Percentiles rank a stretch among this genome's conserved stretches.
Conservation (phyloP, 1,140 invertebrate species). For the Apis laboriosa region DNA sequence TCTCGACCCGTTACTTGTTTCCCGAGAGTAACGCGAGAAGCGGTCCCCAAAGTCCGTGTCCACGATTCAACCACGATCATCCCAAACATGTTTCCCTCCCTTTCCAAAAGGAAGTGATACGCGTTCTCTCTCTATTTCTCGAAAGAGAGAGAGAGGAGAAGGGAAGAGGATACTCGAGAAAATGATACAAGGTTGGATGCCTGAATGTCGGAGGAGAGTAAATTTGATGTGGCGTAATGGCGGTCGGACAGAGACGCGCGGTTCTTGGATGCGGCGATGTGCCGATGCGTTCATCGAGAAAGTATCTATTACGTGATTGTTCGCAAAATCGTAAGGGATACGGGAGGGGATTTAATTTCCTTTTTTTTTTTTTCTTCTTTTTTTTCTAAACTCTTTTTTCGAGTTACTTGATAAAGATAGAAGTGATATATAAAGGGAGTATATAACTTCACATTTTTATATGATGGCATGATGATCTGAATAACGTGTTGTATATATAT, state of each 20-base stretch:
- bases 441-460: too few relatives aligned
- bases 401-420: too few relatives aligned
- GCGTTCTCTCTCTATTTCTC: neutral
- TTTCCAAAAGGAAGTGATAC: neutral
- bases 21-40: neutral
- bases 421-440: too few relatives aligned
- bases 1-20: neutral
- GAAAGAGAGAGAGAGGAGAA: neutral
- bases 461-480: too few relatives aligned
- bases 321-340: neutral
- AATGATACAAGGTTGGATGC: neutral
- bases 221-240: neutral
- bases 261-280: too few relatives aligned
- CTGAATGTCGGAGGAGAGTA: neutral
- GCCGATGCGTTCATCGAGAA: neutral
- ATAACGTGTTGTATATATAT: too few relatives aligned
- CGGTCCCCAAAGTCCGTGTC: neutral
- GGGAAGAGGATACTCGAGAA: neutral
- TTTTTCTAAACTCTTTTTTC: too few relatives aligned
- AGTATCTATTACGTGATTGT: conserved; percentile 11
- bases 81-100: neutral
- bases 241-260: neutral
- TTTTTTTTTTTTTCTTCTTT: too few relatives aligned
- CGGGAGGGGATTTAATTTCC: too few relatives aligned
- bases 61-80: neutral